phyloP scores from a whole-genome alignment of 2,797 vertebrate species.

The Neosilurus mollespiculum region DNA sequence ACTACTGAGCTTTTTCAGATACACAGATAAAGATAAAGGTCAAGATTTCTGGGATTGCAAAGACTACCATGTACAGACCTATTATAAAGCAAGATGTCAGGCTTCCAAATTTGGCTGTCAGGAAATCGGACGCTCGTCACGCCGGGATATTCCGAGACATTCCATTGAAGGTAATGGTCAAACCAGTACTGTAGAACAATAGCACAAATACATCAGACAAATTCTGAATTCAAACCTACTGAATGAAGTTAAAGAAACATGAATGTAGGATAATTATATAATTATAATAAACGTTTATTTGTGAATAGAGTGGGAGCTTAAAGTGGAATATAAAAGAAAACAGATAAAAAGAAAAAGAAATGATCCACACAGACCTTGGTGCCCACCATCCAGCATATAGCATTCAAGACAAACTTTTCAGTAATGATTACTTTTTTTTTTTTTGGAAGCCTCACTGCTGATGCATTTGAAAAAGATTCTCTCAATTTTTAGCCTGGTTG shows the following conservation, averaged over 20 bases:
- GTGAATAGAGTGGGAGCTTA: no score
- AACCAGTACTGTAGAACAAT: slow-evolving; percentile 79
- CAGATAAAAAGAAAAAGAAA: no score
- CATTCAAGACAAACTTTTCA: no score
- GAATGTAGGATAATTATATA: background rate
- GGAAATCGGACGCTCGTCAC: slow-evolving; percentile 88
- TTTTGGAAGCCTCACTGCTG: no score
- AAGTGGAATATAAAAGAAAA: no score
- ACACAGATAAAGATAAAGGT: background rate
- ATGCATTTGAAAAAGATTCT: no score
- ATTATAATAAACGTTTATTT: background rate
- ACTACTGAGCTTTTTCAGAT: background rate
- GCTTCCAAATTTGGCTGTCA: slow-evolving; percentile 89
- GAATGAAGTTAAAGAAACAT: background rate
- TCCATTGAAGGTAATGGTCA: slow-evolving; percentile 88
- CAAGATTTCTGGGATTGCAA: background rate
- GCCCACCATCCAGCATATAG: no score
- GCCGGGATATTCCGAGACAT: slow-evolving; percentile 82
- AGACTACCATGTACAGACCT: slow-evolving; percentile 72
- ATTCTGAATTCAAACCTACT: background rate
- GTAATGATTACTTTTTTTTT: no score
- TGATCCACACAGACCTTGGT: no score
- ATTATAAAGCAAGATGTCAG: slow-evolving; percentile 96
- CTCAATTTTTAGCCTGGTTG: no score
- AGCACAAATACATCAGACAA: background rate